Evolutionary conservation across 2,797 vertebrate genomes (phyloP).

Genomic region (Epinephelus coioides): DNA sequence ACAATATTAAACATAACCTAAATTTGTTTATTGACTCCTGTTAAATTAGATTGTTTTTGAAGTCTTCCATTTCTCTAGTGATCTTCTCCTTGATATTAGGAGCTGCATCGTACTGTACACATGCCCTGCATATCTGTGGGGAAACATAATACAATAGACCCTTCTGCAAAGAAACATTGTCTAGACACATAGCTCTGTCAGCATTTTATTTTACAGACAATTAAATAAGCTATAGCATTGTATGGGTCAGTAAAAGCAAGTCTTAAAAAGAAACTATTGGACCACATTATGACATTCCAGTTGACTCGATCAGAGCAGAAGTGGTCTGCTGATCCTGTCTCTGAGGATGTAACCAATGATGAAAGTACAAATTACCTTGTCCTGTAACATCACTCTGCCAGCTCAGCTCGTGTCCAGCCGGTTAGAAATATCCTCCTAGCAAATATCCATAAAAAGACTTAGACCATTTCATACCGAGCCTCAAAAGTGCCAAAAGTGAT

Average conservation of each 20-base stretch:
- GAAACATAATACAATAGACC: background rate
- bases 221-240: constrained; percentile 3
- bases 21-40: no score
- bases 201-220: constrained; percentile 28
- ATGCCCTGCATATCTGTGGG: background rate
- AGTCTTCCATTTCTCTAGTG: background rate
- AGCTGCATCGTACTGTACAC: background rate
- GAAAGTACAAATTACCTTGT: background rate
- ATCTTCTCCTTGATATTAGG: background rate
- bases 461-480: no score
- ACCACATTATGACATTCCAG: constrained; percentile 22
- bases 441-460: background rate
- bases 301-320: background rate
- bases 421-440: background rate
- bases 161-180: background rate
- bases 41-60: background rate
- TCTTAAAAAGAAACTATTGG: background rate
- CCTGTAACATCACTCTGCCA: background rate
- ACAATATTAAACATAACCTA: background rate
- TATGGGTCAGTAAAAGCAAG: background rate
- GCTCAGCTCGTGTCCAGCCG: background rate
- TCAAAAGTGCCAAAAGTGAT: no score
- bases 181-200: background rate
- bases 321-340: background rate
- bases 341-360: background rate